Conservation (phyloP, 2,113 vertebrate genomes). For the Mus spicilegus region DNA sequence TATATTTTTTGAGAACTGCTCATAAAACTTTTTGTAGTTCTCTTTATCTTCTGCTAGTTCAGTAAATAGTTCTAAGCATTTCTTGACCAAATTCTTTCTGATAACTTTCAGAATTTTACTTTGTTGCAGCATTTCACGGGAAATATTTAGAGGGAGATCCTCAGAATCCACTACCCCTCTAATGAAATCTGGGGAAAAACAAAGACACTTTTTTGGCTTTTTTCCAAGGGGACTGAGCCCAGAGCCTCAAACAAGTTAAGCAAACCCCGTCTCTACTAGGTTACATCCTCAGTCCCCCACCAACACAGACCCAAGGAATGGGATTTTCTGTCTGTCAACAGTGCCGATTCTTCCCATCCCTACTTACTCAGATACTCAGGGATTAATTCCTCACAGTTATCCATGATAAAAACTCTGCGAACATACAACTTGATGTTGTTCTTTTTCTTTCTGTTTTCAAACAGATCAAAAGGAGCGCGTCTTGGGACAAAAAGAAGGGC, state of each 20-base stretch:
- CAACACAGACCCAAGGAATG: background rate
- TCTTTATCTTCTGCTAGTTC: constrained; percentile 97
- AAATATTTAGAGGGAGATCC: constrained; percentile 97
- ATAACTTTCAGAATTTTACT: constrained; percentile 99
- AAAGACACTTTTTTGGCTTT: background rate
- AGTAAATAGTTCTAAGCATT: constrained; percentile 96
- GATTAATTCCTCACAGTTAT: constrained; percentile 97
- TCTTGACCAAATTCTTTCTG: constrained; percentile 98
- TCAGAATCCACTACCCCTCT: constrained; percentile 98
- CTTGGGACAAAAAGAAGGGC: constrained; percentile 96
- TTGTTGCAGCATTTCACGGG: constrained; percentile 98
- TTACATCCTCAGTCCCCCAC: background rate
- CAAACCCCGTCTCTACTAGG: background rate
- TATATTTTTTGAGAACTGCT: constrained; percentile 98
- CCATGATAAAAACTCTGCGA: constrained; percentile 99
- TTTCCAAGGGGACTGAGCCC: background rate
- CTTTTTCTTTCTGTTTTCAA: constrained; percentile 97
- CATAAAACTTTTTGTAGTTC: constrained; percentile 98
- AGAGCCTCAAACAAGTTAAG: too few relatives aligned
- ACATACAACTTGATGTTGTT: constrained; percentile 98
- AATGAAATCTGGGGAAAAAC: constrained; percentile 90
- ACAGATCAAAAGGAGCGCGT: constrained; percentile 95
- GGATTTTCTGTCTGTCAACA: too few relatives aligned
- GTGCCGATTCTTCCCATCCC: rapidly evolving
- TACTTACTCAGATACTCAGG: constrained; percentile 97